A percentile compares a stretch with the other conserved stretches of the same genome.
Conservation (phyloP, 1,140 invertebrate species). For the Limonius californicus region DNA sequence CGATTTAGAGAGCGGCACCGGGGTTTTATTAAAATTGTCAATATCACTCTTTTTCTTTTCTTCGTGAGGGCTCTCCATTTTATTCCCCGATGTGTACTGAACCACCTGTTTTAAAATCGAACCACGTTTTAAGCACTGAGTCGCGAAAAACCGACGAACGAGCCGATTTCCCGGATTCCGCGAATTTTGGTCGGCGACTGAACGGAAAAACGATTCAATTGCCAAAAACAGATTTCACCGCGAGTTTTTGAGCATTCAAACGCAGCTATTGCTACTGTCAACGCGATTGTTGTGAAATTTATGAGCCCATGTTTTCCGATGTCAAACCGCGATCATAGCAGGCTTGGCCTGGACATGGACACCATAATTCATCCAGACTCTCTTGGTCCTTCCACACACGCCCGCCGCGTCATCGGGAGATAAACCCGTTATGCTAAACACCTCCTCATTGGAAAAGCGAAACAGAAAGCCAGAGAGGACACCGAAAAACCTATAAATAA, state of each 20-base stretch:
- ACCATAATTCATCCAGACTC: conserved; percentile 17
- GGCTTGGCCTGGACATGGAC: conserved; percentile 16
- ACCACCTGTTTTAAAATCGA: background rate
- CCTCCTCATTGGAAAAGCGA: background rate
- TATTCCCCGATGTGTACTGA: background rate
- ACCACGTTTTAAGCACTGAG: background rate
- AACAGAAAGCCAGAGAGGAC: too few species aligned
- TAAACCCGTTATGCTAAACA: background rate
- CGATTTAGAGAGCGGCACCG: conserved; percentile 44
- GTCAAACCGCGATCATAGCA: conserved; percentile 19
- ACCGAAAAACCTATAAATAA: too few species aligned
- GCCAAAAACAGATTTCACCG: too few species aligned
- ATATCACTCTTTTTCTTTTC: conserved; percentile 23
- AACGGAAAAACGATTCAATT: background rate
- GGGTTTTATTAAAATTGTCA: conserved; percentile 43
- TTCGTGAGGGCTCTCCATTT: conserved; percentile 4
- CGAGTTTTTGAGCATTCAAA: background rate
- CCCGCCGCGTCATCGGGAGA: background rate
- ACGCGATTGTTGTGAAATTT: background rate
- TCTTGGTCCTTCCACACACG: conserved; percentile 6
- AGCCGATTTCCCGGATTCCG: background rate
- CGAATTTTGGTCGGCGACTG: background rate
- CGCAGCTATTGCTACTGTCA: conserved; percentile 6
- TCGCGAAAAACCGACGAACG: background rate
- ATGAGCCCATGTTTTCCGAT: conserved; percentile 17